Evolutionary conservation across 2,888 invertebrate genomes (phyloP), one percentile per base, ranked within the genome.

Genomic region (Papilio elwesi): DNA sequence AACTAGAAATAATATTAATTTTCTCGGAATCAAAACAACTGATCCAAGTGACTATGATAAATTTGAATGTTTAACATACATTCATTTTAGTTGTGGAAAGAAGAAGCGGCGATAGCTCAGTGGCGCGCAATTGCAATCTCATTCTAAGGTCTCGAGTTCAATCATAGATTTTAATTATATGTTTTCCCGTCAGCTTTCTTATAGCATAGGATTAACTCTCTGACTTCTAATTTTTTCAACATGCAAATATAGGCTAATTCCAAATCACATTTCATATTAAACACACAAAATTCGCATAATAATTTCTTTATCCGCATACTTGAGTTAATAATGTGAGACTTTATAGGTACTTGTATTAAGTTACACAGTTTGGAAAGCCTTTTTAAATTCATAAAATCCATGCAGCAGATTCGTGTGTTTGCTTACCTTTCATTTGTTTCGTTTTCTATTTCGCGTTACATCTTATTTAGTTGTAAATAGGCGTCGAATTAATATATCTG

Each of bases 401-500:
- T n/a, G n/a, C n/a, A n/a, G n/a, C n/a, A 51, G n/a, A 59, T 38
- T 38, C 8, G 9, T 38, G 26, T 5, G 16, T 11, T 48, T 26
- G 12, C 8, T 26, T 38, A 9, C 4, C 8, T 36, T 36, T 8
- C 2, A 26, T 59, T 59, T 11, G 36, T 51, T 62, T 36, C 36
- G 36, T 13, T 55, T 16, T 47, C 47, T 52, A 70, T 47, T 70
- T n/a, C n/a, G 36, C 47, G 5, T 43, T 64, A 15, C 55, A 48
- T 62, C 43, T 62, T 53, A 51, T 68, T 68, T 53, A 53, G 48
- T 59, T 70, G 69, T 69, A 69, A 73, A 70, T 59, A 73, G 69
- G 69, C 52, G 16, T 67, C 78, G 79, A 87, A 87, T 86, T 87
- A 87, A 86, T 85, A 83, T 82, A 80, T 82, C 77, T 72, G 76